A percentile compares a stretch with the other conserved stretches of the same genome.
phyloP scores from a whole-genome alignment of 2,797 vertebrate species.

The Hafferia zeledoni region DNA sequence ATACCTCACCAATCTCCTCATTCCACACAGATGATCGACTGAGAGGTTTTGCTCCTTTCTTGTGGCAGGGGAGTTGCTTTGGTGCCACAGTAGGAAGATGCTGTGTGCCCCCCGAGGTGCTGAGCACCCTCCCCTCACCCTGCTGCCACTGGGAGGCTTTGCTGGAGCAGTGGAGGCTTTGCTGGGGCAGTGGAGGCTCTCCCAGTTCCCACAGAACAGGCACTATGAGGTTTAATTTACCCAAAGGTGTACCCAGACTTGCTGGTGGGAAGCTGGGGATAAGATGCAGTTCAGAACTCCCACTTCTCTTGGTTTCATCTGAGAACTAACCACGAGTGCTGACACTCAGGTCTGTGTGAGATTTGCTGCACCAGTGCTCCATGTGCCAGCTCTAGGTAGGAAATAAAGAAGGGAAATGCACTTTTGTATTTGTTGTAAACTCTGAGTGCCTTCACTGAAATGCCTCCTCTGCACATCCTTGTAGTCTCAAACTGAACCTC shows the following conservation, averaged over 20 bases:
- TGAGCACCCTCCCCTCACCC: background rate
- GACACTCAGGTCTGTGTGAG: background rate
- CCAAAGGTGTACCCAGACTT: background rate
- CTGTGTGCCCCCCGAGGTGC: accelerated
- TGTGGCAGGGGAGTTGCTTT: background rate
- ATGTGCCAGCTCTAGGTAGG: background rate
- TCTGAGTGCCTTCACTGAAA: background rate
- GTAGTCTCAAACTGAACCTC: background rate
- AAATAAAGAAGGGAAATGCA: background rate
- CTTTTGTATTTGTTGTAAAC: background rate
- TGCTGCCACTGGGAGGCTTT: accelerated
- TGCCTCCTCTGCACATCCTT: background rate
- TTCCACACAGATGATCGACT: background rate
- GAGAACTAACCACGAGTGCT: accelerated
- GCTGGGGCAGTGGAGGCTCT: background rate
- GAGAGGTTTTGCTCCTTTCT: background rate
- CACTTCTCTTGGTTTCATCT: background rate
- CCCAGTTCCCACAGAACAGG: background rate
- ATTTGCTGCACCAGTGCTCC: background rate
- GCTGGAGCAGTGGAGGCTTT: background rate
- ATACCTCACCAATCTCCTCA: background rate
- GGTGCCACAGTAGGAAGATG: background rate
- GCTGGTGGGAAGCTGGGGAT: background rate
- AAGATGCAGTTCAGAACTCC: background rate
- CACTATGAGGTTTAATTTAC: background rate